Base-by-base conservation (phyloP, 2,888 invertebrate genomes). In the Epicampocera succincta region DNA sequence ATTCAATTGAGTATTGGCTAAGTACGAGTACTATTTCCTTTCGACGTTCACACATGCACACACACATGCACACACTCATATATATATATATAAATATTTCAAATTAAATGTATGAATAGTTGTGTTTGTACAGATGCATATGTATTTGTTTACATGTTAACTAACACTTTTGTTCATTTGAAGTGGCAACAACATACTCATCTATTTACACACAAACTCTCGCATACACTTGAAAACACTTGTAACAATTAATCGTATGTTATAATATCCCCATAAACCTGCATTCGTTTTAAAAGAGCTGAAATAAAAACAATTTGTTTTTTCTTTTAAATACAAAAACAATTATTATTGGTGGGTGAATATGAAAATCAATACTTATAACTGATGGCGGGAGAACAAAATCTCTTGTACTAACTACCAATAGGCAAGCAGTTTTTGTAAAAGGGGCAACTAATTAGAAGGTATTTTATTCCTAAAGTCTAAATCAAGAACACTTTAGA, bases 231-330 rank as follows among this genome's bases (percentile, higher is more conserved):
- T 71, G 3, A 25, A 61, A 58, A 54, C 69, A 78, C 78, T 82
- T 82, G 74, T 65, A 71, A 50, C 74, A 82, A 82, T 82, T 82
- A 82, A 78, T 74, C 71, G 71, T 60, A 82, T 78, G 66, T 79
- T 61, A 52, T 75, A 48, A 66, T 33, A 54, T 48, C 44, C 33
- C 21, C 54, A 21, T 40, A 66, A 72, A 60, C n/a, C 4, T 46
- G 17, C 21, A 38, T 17, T 2, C 17, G 8, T 9, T 44, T 17
- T n/a, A 29, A 54, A 66, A 19, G 6, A 56, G 5, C 11, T n/a
- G n/a, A n/a, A n/a, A 52, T 17, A 50, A 52, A 48, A 52, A 63
- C 44, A 46, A 1, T 50, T n/a, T n/a, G n/a, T n/a, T n/a, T n/a
- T n/a, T n/a, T n/a, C n/a, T n/a, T n/a, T n/a, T n/a, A n/a, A n/a